phyloP scores from a whole-genome alignment of 2,888 invertebrate genomes.

The Synergus japonicus region DNA sequence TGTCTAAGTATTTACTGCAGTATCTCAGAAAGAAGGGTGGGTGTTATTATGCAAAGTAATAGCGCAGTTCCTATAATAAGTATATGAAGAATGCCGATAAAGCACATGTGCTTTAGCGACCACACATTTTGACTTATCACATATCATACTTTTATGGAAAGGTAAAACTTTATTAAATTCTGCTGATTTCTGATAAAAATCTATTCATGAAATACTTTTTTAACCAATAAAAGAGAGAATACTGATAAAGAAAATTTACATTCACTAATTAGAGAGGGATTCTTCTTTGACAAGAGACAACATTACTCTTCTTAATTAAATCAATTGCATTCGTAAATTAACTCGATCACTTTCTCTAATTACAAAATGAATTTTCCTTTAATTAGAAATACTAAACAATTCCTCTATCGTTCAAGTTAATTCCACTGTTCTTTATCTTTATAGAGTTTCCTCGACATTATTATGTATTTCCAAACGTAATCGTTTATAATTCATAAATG shows the following conservation, averaged over 20 bases:
- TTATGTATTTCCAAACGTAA: neutral
- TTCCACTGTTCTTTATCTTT: neutral
- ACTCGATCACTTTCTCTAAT: neutral
- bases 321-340: neutral
- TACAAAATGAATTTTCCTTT: neutral
- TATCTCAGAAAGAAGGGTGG: neutral
- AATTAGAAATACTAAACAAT: neutral
- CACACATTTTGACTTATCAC: slow-evolving; percentile 2
- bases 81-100: neutral
- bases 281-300: neutral
- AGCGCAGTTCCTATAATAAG: neutral
- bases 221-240: too few species aligned
- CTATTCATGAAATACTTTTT: too few species aligned
- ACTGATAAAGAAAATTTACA: too few species aligned
- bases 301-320: neutral
- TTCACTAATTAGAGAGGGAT: too few species aligned
- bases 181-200: neutral
- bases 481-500: neutral
- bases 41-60: slow-evolving; percentile 2
- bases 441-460: neutral
- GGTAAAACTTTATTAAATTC: neutral
- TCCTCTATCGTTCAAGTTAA: neutral
- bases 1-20: neutral
- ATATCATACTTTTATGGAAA: neutral
- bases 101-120: neutral